Evolutionary conservation across 2,797 vertebrate species (phyloP).

Genomic region (Helicolenus hilgendorfi): DNA sequence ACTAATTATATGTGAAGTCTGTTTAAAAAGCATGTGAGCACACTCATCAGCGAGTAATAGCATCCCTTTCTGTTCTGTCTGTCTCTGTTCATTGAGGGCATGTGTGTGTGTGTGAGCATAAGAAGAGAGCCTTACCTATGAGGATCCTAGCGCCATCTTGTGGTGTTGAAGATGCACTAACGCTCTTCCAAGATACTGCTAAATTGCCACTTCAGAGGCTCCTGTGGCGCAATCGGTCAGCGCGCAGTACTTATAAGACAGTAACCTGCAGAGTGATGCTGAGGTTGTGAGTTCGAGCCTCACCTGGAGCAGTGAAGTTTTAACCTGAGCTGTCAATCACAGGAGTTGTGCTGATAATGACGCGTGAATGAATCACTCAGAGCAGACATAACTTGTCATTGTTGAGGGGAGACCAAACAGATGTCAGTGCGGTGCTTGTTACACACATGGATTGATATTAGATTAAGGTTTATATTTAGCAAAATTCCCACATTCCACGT

Average conservation of each 20-base stretch:
- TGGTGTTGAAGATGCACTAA: conserved; percentile 9
- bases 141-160: conserved; percentile 40
- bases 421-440: background rate
- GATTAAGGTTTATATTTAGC: background rate
- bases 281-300: conserved; percentile 67
- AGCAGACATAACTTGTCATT: background rate
- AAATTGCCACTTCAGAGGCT: conserved; percentile 13
- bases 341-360: background rate
- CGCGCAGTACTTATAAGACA: conserved; percentile 31
- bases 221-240: conserved; percentile 53
- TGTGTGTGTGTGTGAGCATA: background rate
- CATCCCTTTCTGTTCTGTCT: background rate
- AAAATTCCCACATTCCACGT: background rate
- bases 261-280: conserved; percentile 24
- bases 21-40: background rate
- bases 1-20: background rate
- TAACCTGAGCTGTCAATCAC: background rate
- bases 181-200: too few species aligned
- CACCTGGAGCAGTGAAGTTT: conserved; percentile 15
- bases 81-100: background rate
- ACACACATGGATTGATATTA: background rate
- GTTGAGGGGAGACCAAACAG: background rate
- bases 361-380: background rate
- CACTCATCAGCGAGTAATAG: background rate
- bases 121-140: background rate